Conservation (phyloP, 1,140 invertebrate species). For the Oryzaephilus surinamensis region DNA sequence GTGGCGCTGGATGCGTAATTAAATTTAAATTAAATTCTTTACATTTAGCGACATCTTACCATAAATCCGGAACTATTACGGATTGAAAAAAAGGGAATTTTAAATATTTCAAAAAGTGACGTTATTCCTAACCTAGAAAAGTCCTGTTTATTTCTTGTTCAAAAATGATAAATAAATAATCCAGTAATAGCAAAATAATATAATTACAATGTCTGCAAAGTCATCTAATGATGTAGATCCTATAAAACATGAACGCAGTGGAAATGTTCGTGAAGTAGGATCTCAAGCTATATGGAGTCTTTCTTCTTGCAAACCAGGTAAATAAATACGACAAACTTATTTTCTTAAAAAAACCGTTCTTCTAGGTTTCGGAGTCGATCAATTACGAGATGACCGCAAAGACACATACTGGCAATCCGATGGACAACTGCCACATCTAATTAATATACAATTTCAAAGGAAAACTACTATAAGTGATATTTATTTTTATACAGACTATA, state of each 20-base stretch:
- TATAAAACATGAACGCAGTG: constrained; percentile 57
- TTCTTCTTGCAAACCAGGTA: constrained; percentile 95
- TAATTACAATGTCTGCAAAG: too few relatives aligned
- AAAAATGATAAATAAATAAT: too few relatives aligned
- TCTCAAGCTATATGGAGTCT: constrained; percentile 95
- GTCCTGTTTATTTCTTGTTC: too few relatives aligned
- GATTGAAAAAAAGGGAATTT: too few relatives aligned
- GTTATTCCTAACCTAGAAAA: too few relatives aligned
- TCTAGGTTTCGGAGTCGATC: constrained; percentile 93
- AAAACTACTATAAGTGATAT: constrained; percentile 94
- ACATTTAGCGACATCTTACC: too few relatives aligned
- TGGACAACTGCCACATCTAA: constrained; percentile 92
- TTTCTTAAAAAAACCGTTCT: background rate
- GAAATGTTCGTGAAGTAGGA: constrained; percentile 85
- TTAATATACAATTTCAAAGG: constrained; percentile 94
- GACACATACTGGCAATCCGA: constrained; percentile 99
- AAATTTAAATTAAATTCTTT: too few relatives aligned
- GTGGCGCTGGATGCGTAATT: too few relatives aligned
- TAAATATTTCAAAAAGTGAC: too few relatives aligned
- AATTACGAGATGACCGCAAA: constrained; percentile 85
- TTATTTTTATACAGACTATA: constrained; percentile 96
- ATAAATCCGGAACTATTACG: too few relatives aligned
- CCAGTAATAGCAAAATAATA: too few relatives aligned
- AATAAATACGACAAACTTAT: background rate
- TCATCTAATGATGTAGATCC: too few relatives aligned